A percentile compares a stretch with the other conserved stretches of the same genome.
Conservation (phyloP, 1,140 invertebrate genomes). For the Myzus persicae region DNA sequence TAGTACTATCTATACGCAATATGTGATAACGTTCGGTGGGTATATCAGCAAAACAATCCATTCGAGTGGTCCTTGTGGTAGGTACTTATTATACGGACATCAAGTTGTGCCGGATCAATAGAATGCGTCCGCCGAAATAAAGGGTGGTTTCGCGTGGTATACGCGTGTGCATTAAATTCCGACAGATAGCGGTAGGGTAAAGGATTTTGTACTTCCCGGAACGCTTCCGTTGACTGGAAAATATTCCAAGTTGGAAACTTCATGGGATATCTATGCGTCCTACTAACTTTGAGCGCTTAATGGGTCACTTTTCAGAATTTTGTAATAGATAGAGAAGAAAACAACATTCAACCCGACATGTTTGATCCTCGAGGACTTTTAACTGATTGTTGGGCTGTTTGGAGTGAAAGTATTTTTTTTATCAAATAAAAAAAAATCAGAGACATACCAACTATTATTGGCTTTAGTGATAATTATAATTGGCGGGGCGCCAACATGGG, state of each 20-base stretch:
- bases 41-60: background rate
- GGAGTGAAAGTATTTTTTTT: background rate
- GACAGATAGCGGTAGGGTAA: slow-evolving; percentile 16
- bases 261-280: background rate
- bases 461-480: too few relatives aligned
- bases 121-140: background rate
- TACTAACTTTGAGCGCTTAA: background rate
- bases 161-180: background rate
- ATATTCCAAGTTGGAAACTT: background rate
- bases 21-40: background rate
- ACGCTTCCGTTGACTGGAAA: background rate
- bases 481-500: too few relatives aligned
- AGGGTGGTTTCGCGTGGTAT: background rate
- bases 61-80: background rate
- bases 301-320: background rate
- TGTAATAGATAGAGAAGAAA: background rate
- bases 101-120: background rate
- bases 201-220: background rate
- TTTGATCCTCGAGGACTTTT: background rate
- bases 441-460: too few relatives aligned
- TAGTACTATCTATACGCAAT: background rate
- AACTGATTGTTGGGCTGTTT: too few relatives aligned
- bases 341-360: background rate
- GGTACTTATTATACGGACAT: background rate
- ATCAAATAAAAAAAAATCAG: too few relatives aligned